Base-by-base conservation (phyloP, 2,113 vertebrate species). In the Xenotilapia flavipinnis region DNA sequence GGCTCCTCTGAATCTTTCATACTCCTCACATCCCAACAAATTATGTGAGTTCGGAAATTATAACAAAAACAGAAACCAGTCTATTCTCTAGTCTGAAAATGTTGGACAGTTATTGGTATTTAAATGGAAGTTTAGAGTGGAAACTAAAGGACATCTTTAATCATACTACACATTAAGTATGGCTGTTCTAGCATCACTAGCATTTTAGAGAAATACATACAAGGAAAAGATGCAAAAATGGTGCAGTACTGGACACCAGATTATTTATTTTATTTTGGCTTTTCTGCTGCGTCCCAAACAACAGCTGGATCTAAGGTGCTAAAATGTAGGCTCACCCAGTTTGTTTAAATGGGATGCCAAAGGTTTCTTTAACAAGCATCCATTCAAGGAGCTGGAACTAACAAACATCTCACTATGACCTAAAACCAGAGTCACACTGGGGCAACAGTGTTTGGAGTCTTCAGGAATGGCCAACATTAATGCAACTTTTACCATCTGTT, bases 231-330 rank as follows among this genome's bases (percentile, higher is more conserved):
- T 45, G 12, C 38, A 73, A 45, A 45, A 45, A 45, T 73, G 5
- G 12, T 6, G 6, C 0, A 45, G 40, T 26, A 2, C 2, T 73
- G 38, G 38, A 42, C 65, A 42, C 13, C 0, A 70, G 5, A 17
- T 45, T 1, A 17, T 40, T 70, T 42, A 23, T 14, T 42, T 23
- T 42, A 40, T 6, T 9, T 70, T 23, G 65, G 65, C 38, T 23
- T 70, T 70, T 42, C 38, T 23, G 38, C 68, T 73, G 38, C 8
- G 1, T 73, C 21, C 5, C 38, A 17, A 45, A 73, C 5, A 45
- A 45, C 1, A 73, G 65, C 38, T 42, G 65, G 38, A 42, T 23
- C 3, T 10, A 42, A 70, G 21, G 38, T 23, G 62, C 36, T 70
- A 70, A 65, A 6, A 0, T 9, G n/a, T 70, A 23, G 36, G 12